phyloP scores from a whole-genome alignment of 92 coral and sea anemone genomes.

The Blastomussa wellsi region DNA sequence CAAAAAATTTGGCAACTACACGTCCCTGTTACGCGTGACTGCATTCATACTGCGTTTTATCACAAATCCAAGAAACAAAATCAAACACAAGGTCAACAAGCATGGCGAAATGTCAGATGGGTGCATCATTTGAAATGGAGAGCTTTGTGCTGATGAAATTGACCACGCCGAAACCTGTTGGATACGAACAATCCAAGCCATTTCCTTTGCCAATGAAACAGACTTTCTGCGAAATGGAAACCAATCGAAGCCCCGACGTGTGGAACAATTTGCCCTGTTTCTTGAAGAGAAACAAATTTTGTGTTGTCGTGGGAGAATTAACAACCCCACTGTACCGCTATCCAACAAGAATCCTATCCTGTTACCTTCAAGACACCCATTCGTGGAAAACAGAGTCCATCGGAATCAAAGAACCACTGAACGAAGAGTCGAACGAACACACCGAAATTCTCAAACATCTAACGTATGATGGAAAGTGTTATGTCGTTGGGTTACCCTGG shows the following conservation, averaged over 20 bases:
- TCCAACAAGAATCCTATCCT: slow-evolving; percentile 49
- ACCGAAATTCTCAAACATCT: slow-evolving; percentile 35
- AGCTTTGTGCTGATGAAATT: slow-evolving; percentile 49
- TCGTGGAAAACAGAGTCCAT: slow-evolving; percentile 46
- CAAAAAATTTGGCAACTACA: slow-evolving; percentile 19
- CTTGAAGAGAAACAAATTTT: slow-evolving; percentile 25
- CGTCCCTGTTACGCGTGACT: slow-evolving; percentile 36
- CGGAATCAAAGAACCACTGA: slow-evolving; percentile 35
- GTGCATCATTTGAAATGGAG: background rate
- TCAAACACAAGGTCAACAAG: background rate
- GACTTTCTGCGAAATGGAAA: slow-evolving; percentile 22
- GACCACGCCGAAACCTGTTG: slow-evolving; percentile 57
- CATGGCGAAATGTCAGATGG: background rate
- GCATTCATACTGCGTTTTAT: slow-evolving; percentile 36
- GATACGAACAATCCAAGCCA: slow-evolving; percentile 62
- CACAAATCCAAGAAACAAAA: background rate
- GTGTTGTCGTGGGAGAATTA: slow-evolving; percentile 53
- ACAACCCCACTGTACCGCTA: slow-evolving; percentile 40
- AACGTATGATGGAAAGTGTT: slow-evolving; percentile 51
- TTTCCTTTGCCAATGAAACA: slow-evolving; percentile 49
- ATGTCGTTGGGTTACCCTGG: slow-evolving; percentile 66
- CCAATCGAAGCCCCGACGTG: background rate
- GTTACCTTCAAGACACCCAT: slow-evolving; percentile 39
- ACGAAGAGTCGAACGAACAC: background rate
- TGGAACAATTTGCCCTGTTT: slow-evolving; percentile 36